Evolutionary conservation across 2,797 vertebrate genomes (phyloP), one percentile per base, ranked within the genome.

Genomic region (Pampus argenteus): DNA sequence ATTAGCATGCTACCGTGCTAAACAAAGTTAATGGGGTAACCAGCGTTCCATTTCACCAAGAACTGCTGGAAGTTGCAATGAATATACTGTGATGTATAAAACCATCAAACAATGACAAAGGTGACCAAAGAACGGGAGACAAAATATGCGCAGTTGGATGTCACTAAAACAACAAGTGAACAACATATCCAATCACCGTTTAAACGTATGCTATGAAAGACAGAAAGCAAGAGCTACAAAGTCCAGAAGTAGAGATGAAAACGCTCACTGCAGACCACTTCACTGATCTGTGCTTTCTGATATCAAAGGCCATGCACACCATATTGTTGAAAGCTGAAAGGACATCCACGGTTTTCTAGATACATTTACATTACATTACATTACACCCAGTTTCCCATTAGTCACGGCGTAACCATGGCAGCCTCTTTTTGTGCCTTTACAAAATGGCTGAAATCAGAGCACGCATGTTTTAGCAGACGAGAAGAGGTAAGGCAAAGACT

Each of bases 291-390:
- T 42, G 38, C 9, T 47, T 47, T 45, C 22, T 38, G 28, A 31
- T 31, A 34, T 59, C 48, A 55, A 76, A 69, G 64, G 10, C 61
- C 4, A 3, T 20, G 44, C 47, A 29, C 71, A 60, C 36, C 28
- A 64, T 74, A 82, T 86, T 86, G 81, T 79, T 62, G 1, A 20
- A 49, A 17, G 18, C 49, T 80, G 61, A 86, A 86, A 82, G 62
- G 54, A 67, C 61, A 66, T 68, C 58, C 78, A 79, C 68, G 74
- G 67, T 66, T 80, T 78, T 86, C 75, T 59, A 76, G 25, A 74
- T 44, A 34, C 76, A 86, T 88, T 86, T 84, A 71, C 86, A 77
- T 83, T 57, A 79, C 72, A 75, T 63, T 64, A 77, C 70, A 48
- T 50, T 36, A 75, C 23, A 49, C 10, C 29, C 68, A 61, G 25